phyloP scores from a whole-genome alignment of 2,797 vertebrate species.

The Lutjanus argentimaculatus region DNA sequence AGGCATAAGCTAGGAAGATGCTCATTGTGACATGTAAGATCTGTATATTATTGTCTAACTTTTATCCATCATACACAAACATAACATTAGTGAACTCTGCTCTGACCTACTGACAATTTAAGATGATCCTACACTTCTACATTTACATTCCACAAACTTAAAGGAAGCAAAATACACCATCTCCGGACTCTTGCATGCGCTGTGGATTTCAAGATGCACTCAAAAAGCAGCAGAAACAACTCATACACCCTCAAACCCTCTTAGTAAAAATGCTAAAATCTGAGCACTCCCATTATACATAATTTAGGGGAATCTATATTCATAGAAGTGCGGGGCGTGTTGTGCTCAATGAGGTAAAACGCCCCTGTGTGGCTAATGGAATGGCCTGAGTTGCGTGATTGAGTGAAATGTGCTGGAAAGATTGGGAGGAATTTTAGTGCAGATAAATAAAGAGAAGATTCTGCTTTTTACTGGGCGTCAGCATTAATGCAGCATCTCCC shows the following conservation, averaged over 20 bases:
- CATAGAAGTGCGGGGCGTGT: slow-evolving; percentile 84
- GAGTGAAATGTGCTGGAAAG: slow-evolving; percentile 88
- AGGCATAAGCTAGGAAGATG: slow-evolving; percentile 2
- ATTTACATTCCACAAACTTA: slow-evolving; percentile 61
- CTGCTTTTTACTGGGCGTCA: slow-evolving; percentile 81
- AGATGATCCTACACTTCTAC: slow-evolving; percentile 25
- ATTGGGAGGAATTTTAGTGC: slow-evolving; percentile 85
- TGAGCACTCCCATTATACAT: slow-evolving; percentile 85
- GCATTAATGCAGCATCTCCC: slow-evolving; percentile 85
- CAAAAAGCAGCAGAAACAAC: slow-evolving; percentile 80
- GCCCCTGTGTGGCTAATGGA: slow-evolving; percentile 87
- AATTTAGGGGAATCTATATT: slow-evolving; percentile 88
- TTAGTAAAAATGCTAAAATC: slow-evolving; percentile 86
- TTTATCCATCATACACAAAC: slow-evolving; percentile 12
- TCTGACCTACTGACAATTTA: slow-evolving; percentile 48
- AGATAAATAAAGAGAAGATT: slow-evolving; percentile 86
- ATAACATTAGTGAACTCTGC: slow-evolving; percentile 19
- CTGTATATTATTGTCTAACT: slow-evolving; percentile 8
- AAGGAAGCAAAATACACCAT: slow-evolving; percentile 47
- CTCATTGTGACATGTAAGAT: neutral
- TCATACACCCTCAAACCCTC: slow-evolving; percentile 80
- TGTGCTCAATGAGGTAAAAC: slow-evolving; percentile 87
- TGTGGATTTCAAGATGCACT: slow-evolving; percentile 78
- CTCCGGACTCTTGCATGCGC: slow-evolving; percentile 44
- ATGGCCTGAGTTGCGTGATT: slow-evolving; percentile 86